Percentiles rank a stretch among this genome's conserved stretches.
Conservation (phyloP, 2,888 invertebrate species). For the Acleris laterana region DNA sequence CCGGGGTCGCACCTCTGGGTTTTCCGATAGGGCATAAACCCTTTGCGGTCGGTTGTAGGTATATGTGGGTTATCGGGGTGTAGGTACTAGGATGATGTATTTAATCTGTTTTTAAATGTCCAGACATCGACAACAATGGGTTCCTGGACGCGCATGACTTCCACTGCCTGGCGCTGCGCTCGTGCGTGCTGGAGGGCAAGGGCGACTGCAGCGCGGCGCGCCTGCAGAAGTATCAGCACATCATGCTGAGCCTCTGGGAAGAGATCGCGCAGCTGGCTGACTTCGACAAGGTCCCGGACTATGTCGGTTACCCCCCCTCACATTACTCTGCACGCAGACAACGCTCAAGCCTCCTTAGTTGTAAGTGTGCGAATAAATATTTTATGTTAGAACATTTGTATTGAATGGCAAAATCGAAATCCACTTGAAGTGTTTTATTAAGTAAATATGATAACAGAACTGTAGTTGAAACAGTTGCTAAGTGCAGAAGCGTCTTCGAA, state of each 20-base stretch:
- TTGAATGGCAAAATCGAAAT: too few species aligned
- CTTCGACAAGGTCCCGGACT: constrained; percentile 91
- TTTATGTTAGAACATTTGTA: background rate
- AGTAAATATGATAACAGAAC: too few species aligned
- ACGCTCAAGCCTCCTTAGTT: constrained; percentile 38
- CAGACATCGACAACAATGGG: constrained; percentile 94
- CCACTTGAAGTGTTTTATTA: too few species aligned
- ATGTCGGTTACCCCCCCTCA: constrained; percentile 77
- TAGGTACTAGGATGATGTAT: too few species aligned
- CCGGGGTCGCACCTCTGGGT: too few species aligned
- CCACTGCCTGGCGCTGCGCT: constrained; percentile 91
- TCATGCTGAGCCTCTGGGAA: constrained; percentile 93
- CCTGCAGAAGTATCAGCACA: constrained; percentile 91
- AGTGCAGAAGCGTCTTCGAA: too few species aligned
- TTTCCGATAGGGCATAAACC: too few species aligned
- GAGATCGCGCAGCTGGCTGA: constrained; percentile 94
- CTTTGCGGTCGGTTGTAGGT: too few species aligned
- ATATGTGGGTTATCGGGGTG: too few species aligned
- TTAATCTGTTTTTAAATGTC: constrained; percentile 26
- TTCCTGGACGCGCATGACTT: constrained; percentile 92
- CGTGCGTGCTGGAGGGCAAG: constrained; percentile 92
- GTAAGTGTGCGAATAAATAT: constrained; percentile 15
- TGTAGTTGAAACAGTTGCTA: too few species aligned
- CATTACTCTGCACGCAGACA: constrained; percentile 45
- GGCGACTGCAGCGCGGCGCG: constrained; percentile 90